Percentiles rank a stretch among this genome's conserved stretches.
Conservation (phyloP, 1,140 invertebrate genomes). For the Zaprionus lachaisei region DNA sequence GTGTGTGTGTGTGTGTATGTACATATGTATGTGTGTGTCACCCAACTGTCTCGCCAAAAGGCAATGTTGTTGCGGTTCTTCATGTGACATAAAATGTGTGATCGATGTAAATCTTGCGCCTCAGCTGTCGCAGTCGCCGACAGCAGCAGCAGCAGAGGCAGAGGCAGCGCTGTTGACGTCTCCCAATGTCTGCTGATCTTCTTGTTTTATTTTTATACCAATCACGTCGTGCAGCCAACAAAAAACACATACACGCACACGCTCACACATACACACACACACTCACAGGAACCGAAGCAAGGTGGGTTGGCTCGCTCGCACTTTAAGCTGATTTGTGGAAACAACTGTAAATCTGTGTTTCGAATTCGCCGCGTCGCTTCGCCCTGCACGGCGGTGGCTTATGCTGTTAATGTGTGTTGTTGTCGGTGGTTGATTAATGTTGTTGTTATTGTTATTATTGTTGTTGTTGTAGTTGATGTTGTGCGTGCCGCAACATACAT, state of each 20-base stretch:
- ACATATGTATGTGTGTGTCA: constrained; percentile 45
- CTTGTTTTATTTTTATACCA: constrained; percentile 68
- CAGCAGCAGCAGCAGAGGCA: constrained; percentile 1
- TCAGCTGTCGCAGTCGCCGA: constrained; percentile 61
- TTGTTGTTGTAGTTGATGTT: constrained; percentile 26
- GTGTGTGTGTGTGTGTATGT: constrained; percentile 34
- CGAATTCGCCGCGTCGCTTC: constrained; percentile 28
- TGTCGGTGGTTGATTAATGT: constrained; percentile 47
- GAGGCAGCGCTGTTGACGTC: constrained; percentile 12
- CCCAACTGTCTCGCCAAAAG: constrained; percentile 72
- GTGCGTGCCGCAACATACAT: constrained; percentile 52
- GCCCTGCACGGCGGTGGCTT: constrained; percentile 30
- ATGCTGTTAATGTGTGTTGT: constrained; percentile 12
- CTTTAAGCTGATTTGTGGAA: constrained; percentile 69
- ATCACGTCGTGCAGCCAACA: constrained; percentile 41
- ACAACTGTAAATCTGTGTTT: constrained; percentile 72
- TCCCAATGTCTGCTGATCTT: constrained; percentile 65
- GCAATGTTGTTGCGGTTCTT: constrained; percentile 52
- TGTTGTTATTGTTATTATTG: background rate
- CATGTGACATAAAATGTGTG: constrained; percentile 82
- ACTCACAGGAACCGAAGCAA: background rate
- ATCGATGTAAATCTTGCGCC: constrained; percentile 75
- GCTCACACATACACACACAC: background rate
- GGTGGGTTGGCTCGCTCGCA: background rate
- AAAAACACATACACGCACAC: constrained; percentile 1